Conservation (phyloP, 2,113 vertebrate species). For the Mirounga angustirostris region DNA sequence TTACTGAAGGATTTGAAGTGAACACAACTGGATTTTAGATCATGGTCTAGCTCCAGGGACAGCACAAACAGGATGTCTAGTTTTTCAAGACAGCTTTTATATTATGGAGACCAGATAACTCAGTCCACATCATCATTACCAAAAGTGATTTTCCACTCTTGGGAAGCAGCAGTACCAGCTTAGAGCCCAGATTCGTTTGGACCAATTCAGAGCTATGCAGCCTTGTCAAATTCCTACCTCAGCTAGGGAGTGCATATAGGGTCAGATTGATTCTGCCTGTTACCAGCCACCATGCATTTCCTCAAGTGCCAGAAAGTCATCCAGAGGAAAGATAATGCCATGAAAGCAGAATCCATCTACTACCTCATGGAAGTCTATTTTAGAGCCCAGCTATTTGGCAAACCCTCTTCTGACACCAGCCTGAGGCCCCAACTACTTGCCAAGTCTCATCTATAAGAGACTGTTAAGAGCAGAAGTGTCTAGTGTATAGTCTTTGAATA, state of each 20-base stretch:
- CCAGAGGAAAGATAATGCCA: neutral
- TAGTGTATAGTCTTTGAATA: neutral
- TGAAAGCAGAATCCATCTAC: neutral
- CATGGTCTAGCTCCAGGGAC: neutral
- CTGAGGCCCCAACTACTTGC: neutral
- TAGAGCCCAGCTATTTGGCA: neutral
- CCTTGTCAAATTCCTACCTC: neutral
- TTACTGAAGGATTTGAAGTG: neutral
- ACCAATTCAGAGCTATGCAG: neutral
- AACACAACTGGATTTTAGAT: neutral
- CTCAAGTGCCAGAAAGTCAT: neutral
- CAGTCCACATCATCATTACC: neutral
- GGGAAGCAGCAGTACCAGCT: neutral
- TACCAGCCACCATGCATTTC: neutral
- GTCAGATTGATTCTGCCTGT: neutral
- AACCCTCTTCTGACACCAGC: neutral
- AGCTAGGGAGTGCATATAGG: neutral
- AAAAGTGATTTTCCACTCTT: neutral
- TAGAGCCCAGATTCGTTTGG: neutral
- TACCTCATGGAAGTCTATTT: neutral
- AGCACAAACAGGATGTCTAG: neutral
- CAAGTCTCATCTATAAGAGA: neutral
- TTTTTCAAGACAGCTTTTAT: neutral
- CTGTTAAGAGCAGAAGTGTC: neutral
- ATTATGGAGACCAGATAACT: neutral